Evolutionary conservation across 2,797 vertebrate species (phyloP).

Genomic region (Ciconia nigra): DNA sequence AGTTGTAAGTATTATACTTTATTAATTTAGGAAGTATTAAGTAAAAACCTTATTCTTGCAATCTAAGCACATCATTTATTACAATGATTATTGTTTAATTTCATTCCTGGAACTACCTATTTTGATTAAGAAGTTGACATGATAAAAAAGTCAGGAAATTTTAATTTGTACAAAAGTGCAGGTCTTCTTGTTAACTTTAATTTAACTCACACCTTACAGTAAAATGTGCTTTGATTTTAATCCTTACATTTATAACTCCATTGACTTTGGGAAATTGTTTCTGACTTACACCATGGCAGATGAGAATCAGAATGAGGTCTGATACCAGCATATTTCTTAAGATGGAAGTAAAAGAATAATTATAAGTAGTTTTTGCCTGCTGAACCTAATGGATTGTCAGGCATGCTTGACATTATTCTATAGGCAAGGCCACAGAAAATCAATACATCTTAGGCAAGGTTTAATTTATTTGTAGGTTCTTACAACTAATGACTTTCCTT

Average conservation of each 20-base stretch:
- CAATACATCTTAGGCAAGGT: slow-evolving; percentile 80
- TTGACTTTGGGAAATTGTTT: background rate
- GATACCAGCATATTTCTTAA: slow-evolving; percentile 52
- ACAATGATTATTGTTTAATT: background rate
- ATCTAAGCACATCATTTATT: background rate
- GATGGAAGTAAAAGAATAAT: slow-evolving; percentile 68
- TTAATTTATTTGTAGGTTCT: slow-evolving; percentile 81
- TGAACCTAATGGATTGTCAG: slow-evolving; percentile 75
- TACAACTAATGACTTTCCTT: slow-evolving; percentile 76
- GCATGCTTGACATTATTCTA: slow-evolving; percentile 77
- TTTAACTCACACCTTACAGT: slow-evolving; percentile 12
- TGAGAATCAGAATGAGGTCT: slow-evolving; percentile 27
- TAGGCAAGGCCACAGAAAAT: slow-evolving; percentile 76
- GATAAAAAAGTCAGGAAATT: slow-evolving; percentile 24
- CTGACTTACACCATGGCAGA: background rate
- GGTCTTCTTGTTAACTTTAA: slow-evolving; percentile 18
- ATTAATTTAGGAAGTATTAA: background rate
- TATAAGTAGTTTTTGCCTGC: slow-evolving; percentile 74
- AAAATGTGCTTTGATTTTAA: slow-evolving; percentile 43
- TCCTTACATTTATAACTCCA: background rate
- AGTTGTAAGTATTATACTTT: background rate
- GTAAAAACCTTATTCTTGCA: background rate
- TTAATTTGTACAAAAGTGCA: background rate
- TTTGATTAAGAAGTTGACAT: slow-evolving; percentile 19
- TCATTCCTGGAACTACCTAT: background rate